Evolutionary conservation across 2,797 vertebrate genomes (phyloP).

Genomic region (Mionectes olivaceus): DNA sequence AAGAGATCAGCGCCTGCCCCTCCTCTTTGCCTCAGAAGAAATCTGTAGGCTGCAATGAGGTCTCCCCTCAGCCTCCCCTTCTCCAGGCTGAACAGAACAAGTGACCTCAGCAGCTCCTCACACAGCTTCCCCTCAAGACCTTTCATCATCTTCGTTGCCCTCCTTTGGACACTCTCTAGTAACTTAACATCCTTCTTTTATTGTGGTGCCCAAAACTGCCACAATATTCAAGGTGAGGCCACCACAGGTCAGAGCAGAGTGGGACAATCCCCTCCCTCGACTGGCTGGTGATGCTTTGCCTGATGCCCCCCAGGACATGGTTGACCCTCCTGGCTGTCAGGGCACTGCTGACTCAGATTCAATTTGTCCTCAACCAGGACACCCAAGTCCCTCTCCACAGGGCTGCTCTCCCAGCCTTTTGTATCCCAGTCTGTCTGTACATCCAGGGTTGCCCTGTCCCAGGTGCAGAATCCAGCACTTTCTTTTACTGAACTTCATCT

Average conservation of each 20-base stretch:
- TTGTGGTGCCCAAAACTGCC: neutral
- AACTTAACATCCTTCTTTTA: rapidly evolving
- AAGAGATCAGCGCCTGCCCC: neutral
- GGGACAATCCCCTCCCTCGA: neutral
- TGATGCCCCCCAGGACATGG: rapidly evolving
- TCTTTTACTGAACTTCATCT: neutral
- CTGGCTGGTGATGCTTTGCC: rapidly evolving
- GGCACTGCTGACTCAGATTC: rapidly evolving
- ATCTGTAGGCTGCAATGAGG: rapidly evolving
- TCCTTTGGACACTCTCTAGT: neutral
- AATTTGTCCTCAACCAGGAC: rapidly evolving
- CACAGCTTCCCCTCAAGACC: rapidly evolving
- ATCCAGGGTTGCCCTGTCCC: neutral
- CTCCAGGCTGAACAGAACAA: neutral
- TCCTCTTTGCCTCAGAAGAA: neutral
- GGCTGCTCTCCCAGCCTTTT: neutral
- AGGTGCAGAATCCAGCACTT: neutral
- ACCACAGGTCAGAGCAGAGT: neutral
- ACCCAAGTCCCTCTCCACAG: neutral
- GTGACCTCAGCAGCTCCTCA: neutral
- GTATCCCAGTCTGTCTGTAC: rapidly evolving
- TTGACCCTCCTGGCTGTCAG: neutral
- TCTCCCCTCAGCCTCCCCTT: too few species aligned
- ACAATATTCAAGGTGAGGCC: neutral
- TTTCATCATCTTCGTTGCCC: rapidly evolving